Percentiles rank a stretch among this genome's conserved stretches.
phyloP scores from a whole-genome alignment of 2,113 vertebrate genomes.

The Zeus faber region DNA sequence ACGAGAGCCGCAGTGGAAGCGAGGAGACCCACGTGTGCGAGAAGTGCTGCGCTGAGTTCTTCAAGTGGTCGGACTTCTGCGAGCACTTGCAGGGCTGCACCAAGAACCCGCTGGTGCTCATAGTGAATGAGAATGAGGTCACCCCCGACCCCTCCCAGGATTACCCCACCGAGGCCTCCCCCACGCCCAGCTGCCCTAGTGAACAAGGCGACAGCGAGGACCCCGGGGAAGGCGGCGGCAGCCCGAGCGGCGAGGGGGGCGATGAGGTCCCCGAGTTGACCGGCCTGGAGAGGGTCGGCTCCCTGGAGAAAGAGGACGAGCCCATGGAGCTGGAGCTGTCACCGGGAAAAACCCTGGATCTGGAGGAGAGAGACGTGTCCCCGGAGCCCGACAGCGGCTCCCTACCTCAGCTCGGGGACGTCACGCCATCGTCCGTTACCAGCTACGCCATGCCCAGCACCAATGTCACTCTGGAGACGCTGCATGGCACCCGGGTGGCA shows the following conservation, averaged over 20 bases:
- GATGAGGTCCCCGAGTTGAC: slow-evolving; percentile 78
- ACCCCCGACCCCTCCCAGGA: slow-evolving; percentile 78
- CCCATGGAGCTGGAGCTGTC: slow-evolving; percentile 91
- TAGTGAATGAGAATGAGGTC: slow-evolving; percentile 90
- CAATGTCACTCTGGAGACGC: slow-evolving; percentile 95
- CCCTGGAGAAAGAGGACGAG: slow-evolving; percentile 83
- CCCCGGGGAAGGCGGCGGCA: slow-evolving; percentile 78
- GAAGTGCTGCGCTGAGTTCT: slow-evolving; percentile 96
- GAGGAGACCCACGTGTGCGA: slow-evolving; percentile 94
- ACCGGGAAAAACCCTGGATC: slow-evolving; percentile 75
- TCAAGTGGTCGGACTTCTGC: slow-evolving; percentile 95
- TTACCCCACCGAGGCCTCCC: slow-evolving; percentile 83
- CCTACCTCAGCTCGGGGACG: slow-evolving; percentile 82
- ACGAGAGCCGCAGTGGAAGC: slow-evolving; percentile 90
- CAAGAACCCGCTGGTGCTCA: slow-evolving; percentile 92
- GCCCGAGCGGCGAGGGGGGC: slow-evolving; percentile 69
- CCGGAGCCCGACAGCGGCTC: slow-evolving; percentile 74
- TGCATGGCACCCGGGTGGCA: slow-evolving; percentile 95
- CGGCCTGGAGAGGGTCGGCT: slow-evolving; percentile 60
- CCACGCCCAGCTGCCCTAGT: slow-evolving; percentile 84
- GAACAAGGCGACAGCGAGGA: slow-evolving; percentile 89
- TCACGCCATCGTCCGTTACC: slow-evolving; percentile 74
- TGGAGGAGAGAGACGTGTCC: slow-evolving; percentile 74
- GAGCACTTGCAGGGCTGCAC: slow-evolving; percentile 93
- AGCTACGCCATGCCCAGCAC: slow-evolving; percentile 93